A percentile compares a stretch with the other conserved stretches of the same genome.
Conservation (phyloP, 2,888 invertebrate genomes). For the Protonemura montana region DNA sequence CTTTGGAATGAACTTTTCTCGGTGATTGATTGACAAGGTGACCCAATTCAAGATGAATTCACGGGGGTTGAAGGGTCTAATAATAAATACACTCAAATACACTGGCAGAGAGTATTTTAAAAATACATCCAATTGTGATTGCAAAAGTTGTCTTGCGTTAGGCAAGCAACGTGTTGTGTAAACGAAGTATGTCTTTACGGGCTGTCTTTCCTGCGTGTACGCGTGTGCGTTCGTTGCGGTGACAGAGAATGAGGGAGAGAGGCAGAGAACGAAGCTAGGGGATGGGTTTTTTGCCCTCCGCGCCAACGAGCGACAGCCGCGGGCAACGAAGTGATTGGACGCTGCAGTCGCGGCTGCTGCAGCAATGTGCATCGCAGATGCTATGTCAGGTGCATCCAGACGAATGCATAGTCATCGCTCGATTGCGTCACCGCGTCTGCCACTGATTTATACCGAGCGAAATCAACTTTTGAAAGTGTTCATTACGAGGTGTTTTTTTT, state of each 20-base stretch:
- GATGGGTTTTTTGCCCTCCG: background rate
- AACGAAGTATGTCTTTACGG: background rate
- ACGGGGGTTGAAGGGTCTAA: background rate
- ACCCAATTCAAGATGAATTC: background rate
- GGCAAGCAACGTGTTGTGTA: background rate
- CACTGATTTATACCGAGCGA: background rate
- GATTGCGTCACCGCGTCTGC: background rate
- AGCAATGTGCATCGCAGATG: constrained; percentile 21
- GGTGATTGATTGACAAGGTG: background rate
- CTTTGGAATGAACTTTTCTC: background rate
- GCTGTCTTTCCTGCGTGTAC: background rate
- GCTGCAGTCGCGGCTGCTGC: background rate
- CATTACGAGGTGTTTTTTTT: background rate
- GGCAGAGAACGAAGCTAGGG: too few species aligned
- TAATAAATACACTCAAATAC: background rate
- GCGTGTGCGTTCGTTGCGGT: background rate
- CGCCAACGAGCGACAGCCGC: background rate
- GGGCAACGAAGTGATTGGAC: background rate
- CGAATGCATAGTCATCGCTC: background rate
- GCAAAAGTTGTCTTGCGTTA: background rate
- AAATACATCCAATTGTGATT: background rate
- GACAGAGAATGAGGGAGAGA: too few species aligned
- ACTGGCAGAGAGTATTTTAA: background rate
- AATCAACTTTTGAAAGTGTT: background rate
- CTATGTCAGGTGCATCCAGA: constrained; percentile 32